phyloP scores from a whole-genome alignment of 35 echinoderm and acorn worm species.

The Acanthaster planci region DNA sequence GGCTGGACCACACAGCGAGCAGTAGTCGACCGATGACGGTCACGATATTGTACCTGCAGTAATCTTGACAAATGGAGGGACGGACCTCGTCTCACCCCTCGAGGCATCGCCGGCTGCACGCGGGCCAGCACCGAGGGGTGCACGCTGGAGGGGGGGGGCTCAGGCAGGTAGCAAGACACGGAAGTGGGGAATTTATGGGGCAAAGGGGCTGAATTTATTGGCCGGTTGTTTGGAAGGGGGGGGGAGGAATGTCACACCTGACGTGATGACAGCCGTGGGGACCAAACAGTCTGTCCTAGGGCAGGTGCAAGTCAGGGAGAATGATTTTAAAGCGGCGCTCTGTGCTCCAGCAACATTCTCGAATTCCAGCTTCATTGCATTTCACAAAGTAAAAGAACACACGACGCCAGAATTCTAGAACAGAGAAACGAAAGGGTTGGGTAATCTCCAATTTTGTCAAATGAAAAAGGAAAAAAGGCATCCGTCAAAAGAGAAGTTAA shows the following conservation, averaged over 20 bases:
- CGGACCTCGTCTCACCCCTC: neutral
- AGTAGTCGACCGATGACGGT: neutral
- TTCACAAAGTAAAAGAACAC: too few species aligned
- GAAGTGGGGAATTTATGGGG: slow-evolving; percentile 19
- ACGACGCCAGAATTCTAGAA: too few species aligned
- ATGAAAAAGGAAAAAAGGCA: too few species aligned
- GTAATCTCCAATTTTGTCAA: too few species aligned
- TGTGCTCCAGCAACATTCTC: too few species aligned
- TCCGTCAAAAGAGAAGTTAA: too few species aligned
- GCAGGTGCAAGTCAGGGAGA: neutral
- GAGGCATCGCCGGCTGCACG: neutral
- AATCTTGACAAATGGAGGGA: slow-evolving; percentile 31
- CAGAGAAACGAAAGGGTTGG: too few species aligned
- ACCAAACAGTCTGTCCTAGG: neutral
- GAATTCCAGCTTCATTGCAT: too few species aligned
- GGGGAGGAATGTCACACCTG: slow-evolving; percentile 18
- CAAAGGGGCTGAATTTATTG: slow-evolving; percentile 30
- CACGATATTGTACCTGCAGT: slow-evolving; percentile 18
- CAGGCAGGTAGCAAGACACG: neutral
- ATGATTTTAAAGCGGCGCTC: neutral
- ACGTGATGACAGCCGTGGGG: neutral
- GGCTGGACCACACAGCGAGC: slow-evolving; percentile 12
- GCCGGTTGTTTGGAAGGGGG: slow-evolving; percentile 5
- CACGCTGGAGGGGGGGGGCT: neutral
- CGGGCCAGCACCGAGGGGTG: neutral